Conservation (phyloP, 2,797 vertebrate genomes). For the Peromyscus eremicus region DNA sequence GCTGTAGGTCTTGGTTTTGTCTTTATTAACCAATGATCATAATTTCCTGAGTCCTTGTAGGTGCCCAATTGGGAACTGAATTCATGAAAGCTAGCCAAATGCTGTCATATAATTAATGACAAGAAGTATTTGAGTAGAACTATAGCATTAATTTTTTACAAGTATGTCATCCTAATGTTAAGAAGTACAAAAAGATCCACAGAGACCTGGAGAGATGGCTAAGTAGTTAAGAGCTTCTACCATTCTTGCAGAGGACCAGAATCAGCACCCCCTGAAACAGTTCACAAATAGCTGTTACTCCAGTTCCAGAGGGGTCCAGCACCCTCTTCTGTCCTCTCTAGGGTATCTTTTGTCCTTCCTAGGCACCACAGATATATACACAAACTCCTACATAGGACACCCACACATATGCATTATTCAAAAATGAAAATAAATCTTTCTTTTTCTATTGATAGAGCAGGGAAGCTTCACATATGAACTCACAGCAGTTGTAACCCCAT, state of each 20-base stretch:
- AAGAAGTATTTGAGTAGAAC: neutral
- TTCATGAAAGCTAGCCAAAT: conserved; percentile 23
- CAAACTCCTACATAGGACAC: neutral
- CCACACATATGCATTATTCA: neutral
- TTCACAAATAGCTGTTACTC: neutral
- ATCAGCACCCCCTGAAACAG: neutral
- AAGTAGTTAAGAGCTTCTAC: neutral
- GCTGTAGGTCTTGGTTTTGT: conserved; percentile 51
- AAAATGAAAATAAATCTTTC: neutral
- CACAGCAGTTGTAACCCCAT: neutral
- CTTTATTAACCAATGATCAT: conserved; percentile 32
- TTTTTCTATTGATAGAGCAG: neutral
- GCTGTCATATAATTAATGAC: neutral
- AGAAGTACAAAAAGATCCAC: neutral
- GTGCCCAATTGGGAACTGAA: neutral
- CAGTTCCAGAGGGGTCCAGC: neutral
- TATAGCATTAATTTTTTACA: neutral
- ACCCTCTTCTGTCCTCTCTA: neutral
- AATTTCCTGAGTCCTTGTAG: conserved; percentile 17
- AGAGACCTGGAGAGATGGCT: neutral
- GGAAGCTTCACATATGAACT: neutral
- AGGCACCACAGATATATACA: neutral
- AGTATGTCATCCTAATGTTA: neutral
- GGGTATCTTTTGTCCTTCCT: neutral
- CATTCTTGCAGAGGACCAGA: neutral